A percentile compares a stretch with the other conserved stretches of the same genome.
Evolutionary conservation across 2,113 vertebrate genomes (phyloP).

Genomic region (Delphinus delphis): DNA sequence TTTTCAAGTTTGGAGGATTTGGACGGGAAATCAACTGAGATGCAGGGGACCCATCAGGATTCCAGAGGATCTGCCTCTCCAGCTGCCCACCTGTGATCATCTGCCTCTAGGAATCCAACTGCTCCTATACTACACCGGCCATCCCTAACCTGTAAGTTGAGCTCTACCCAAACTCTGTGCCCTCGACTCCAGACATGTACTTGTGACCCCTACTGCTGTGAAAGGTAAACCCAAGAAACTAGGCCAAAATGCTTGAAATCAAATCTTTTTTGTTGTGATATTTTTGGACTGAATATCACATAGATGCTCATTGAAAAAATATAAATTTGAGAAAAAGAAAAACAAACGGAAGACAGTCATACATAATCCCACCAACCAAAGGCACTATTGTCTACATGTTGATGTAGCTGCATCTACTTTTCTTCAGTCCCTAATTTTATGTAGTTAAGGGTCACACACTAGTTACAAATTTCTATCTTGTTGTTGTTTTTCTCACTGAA

Average conservation of each 20-base stretch:
- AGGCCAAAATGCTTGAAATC: neutral
- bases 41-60: neutral
- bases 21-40: neutral
- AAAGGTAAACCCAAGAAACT: neutral
- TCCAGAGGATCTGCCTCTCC: neutral
- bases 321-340: neutral
- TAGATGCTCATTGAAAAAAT: neutral
- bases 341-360: slow-evolving; percentile 13
- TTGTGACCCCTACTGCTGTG: neutral
- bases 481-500: neutral
- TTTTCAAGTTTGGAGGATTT: neutral
- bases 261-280: neutral
- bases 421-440: neutral
- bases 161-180: neutral
- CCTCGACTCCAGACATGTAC: neutral
- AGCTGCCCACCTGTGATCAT: neutral
- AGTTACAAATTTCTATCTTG: neutral
- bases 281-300: neutral
- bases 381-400: neutral
- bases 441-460: neutral
- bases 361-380: neutral
- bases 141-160: neutral
- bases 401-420: neutral
- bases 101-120: neutral
- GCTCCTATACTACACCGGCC: neutral